Evolutionary conservation across 2,888 invertebrate species (phyloP).

Genomic region (Clusia tigrina): DNA sequence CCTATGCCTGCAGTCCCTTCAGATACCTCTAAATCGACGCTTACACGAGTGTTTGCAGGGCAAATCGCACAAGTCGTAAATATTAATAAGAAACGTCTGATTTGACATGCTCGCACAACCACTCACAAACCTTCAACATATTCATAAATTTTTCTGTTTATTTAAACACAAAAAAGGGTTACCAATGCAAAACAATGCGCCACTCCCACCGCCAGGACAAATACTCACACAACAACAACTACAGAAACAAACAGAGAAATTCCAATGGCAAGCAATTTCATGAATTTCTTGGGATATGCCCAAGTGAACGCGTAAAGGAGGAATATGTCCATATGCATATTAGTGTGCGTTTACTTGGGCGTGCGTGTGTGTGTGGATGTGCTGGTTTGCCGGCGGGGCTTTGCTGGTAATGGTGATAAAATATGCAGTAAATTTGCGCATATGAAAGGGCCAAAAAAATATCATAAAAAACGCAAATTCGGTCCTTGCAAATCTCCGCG

Average conservation of each 20-base stretch:
- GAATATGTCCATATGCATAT: slow-evolving; percentile 4
- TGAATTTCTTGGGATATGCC: background rate
- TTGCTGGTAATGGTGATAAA: slow-evolving; percentile 55
- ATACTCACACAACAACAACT: background rate
- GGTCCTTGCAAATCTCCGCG: background rate
- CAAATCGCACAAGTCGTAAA: slow-evolving; percentile 42
- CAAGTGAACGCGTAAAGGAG: no score
- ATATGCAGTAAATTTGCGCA: slow-evolving; percentile 46
- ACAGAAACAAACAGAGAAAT: slow-evolving; percentile 1
- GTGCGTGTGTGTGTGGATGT: slow-evolving; percentile 17
- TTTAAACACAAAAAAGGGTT: slow-evolving; percentile 56
- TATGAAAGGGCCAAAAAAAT: slow-evolving; percentile 35
- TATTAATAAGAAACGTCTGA: slow-evolving; percentile 45
- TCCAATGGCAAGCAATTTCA: background rate
- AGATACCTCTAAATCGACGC: no score
- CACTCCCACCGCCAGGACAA: background rate
- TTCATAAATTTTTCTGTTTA: slow-evolving; percentile 58
- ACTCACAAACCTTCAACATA: slow-evolving; percentile 42
- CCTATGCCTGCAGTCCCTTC: no score
- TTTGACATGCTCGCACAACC: background rate
- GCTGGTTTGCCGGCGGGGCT: slow-evolving; percentile 11
- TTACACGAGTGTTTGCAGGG: slow-evolving; percentile 11
- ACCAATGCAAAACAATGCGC: slow-evolving; percentile 41
- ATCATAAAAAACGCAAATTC: slow-evolving; percentile 42
- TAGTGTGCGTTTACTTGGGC: slow-evolving; percentile 16